These are phyloP conservation scores for Mirounga angustirostris DNA, from an alignment of 2,113 vertebrate genomes.

Conservation along the genomic window DNA sequence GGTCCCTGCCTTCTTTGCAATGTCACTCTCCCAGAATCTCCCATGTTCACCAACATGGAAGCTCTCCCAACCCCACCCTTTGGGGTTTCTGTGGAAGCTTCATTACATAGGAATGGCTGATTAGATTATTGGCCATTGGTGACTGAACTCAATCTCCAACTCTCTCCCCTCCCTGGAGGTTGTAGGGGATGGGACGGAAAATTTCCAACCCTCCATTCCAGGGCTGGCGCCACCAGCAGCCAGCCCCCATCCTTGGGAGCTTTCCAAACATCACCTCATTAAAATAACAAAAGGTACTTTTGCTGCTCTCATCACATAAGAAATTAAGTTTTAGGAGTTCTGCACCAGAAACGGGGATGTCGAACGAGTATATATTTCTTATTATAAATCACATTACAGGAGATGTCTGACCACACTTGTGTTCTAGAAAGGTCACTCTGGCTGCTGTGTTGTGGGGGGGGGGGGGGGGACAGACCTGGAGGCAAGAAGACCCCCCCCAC, in stretches of 20 bases:
- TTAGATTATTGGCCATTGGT: background rate
- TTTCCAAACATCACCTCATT: background rate
- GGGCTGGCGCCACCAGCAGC: background rate
- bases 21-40: background rate
- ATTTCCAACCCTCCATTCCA: background rate
- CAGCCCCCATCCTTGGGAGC: background rate
- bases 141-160: background rate
- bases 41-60: background rate
- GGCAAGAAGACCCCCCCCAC: too few species aligned
- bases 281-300: background rate
- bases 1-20: background rate
- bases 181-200: background rate
- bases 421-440: background rate
- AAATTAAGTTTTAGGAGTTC: background rate
- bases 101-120: background rate
- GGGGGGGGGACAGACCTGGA: background rate
- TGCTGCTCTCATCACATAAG: background rate
- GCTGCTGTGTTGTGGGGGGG: too few species aligned
- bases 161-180: background rate
- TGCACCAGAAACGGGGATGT: background rate
- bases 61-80: background rate
- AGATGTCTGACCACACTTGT: background rate
- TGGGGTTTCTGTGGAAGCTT: background rate
- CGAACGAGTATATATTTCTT: background rate
- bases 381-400: background rate